These are phyloP conservation scores for Tanypteryx hageni DNA, from an alignment of 2,888 invertebrate genomes.

Conservation along the genomic window DNA sequence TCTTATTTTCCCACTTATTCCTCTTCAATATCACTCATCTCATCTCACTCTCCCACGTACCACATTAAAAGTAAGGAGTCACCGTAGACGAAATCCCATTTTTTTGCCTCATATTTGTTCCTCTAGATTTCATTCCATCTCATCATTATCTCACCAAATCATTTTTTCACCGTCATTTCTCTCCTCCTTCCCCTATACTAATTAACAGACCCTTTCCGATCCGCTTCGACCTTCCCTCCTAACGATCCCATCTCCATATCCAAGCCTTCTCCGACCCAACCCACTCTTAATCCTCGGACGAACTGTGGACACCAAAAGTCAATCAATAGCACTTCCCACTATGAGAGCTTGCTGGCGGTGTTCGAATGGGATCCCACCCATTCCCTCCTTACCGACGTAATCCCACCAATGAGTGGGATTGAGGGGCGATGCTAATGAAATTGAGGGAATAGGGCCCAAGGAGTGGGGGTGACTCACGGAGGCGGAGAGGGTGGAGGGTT, in stretches of 20 bases:
- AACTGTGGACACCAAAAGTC: conserved; percentile 19
- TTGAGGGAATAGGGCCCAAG: not conserved
- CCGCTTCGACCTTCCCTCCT: too few relatives aligned
- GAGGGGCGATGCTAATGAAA: not conserved
- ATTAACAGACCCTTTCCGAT: too few relatives aligned
- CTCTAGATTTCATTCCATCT: too few relatives aligned
- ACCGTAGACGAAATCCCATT: too few relatives aligned
- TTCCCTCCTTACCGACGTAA: not conserved
- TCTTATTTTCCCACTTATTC: not conserved
- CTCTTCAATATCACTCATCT: not conserved
- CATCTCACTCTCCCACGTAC: not conserved
- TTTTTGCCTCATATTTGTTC: too few relatives aligned
- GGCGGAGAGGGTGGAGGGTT: not conserved
- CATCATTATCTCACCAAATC: too few relatives aligned
- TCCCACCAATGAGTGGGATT: not conserved
- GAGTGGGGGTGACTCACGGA: not conserved
- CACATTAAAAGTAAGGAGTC: too few relatives aligned
- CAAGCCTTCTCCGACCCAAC: not conserved
- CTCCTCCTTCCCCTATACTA: too few relatives aligned
- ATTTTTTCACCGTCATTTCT: too few relatives aligned
- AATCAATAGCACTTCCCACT: not conserved
- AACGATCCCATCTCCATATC: too few relatives aligned
- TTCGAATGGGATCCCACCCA: not conserved
- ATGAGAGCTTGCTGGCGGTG: not conserved
- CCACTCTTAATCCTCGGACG: not conserved